These are phyloP conservation scores for Netelia inedita DNA, from an alignment of 2,888 invertebrate species.

Conservation along the genomic window DNA sequence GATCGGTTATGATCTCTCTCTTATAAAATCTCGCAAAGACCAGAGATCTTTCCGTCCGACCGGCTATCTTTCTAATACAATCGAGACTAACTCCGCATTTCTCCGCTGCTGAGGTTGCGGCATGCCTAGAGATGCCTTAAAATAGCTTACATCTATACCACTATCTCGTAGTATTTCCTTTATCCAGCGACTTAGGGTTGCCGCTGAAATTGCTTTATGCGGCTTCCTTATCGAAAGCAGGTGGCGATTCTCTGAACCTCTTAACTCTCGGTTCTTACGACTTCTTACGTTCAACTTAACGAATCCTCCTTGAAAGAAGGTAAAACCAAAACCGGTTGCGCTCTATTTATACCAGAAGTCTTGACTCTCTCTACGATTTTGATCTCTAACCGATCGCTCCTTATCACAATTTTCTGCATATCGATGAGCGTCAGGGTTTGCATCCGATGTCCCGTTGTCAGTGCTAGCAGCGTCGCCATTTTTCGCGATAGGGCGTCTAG, in stretches of 20 bases:
- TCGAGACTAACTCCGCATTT: constrained; percentile 35
- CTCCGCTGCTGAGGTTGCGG: constrained; percentile 50
- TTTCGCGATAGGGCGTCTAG: no score
- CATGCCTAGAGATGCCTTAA: constrained; percentile 57
- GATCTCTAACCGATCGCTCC: no score
- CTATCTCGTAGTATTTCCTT: constrained; percentile 30
- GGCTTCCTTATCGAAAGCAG: constrained; percentile 20
- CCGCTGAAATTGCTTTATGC: constrained; percentile 28
- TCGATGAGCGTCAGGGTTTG: no score
- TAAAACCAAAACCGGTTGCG: no score
- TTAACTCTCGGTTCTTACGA: constrained; percentile 34
- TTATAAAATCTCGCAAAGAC: constrained; percentile 32
- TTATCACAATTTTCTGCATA: no score
- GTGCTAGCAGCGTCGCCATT: no score
- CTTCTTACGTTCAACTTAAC: no score
- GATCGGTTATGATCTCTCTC: background rate
- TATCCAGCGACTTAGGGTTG: constrained; percentile 56
- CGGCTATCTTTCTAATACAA: constrained; percentile 35
- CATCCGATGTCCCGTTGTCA: no score
- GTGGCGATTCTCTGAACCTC: background rate
- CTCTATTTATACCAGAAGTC: no score
- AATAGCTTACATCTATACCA: constrained; percentile 55
- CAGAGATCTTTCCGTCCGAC: constrained; percentile 38
- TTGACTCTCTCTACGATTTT: background rate
- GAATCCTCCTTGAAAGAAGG: background rate